Evolutionary conservation across 2,113 vertebrate species (phyloP), one percentile per base, ranked within the genome.

Genomic region (Ictalurus furcatus): DNA sequence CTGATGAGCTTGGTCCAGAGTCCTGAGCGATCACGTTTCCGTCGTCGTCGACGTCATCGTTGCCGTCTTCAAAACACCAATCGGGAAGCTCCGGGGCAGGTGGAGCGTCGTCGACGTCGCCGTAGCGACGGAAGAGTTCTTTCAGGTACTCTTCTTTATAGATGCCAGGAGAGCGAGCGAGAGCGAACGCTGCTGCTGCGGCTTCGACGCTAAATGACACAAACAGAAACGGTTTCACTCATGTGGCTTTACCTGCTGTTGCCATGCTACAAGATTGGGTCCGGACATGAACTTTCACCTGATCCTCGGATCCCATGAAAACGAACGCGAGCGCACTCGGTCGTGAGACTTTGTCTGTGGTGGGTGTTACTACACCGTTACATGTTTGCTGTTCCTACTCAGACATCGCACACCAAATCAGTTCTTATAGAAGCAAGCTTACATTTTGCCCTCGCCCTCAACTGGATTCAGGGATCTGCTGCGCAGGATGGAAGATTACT

Each of bases 101-200:
- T 2, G 98, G 98, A 9, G 97, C 90, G 91, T 99, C 98, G 89
- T 98, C 97, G 91, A 96, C 96, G 37, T 99, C 98, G 0, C 98
- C 97, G 4, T 98, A 99, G 87, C 98, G 98, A 91, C 97, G 96
- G 92, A 98, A 99, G 67, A 99, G 96, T 93, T 99, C 98, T 94
- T 98, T 99, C 94, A 99, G 95, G 95, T 99, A 99, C 93, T 99
- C 98, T 87, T 94, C 97, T 95, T 99, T 99, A 93, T 99, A 99
- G 95, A 99, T 99, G 93, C 98, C 98, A 12, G 98, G 98, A 74
- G 98, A 95, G 88, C 98, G 97, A 88, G 98, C 96, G 91, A 97
- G 96, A 89, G 96, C 93, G 93, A 99, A 99, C 87, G 96, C 97
- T 63, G 96, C 97, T 92, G 98, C 97, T 67, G 98, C 98, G 93